These are phyloP conservation scores for Campylorhamphus procurvoides DNA, from an alignment of 2,113 vertebrate genomes.

Conservation along the genomic window DNA sequence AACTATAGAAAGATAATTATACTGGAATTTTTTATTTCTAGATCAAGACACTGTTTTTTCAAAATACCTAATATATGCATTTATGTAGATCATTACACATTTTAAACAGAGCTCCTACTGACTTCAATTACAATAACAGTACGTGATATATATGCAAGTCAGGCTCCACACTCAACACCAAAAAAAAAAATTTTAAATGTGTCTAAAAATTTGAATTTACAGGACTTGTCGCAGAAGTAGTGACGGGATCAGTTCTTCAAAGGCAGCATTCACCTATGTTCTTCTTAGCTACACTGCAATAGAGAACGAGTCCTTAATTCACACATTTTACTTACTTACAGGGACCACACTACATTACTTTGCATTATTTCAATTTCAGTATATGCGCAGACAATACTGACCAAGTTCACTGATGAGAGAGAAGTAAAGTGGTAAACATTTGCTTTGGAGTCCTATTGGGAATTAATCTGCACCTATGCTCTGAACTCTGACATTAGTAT, in stretches of 20 bases:
- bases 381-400: neutral
- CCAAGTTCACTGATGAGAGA: accelerated
- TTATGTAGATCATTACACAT: neutral
- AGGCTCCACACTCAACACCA: neutral
- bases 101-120: neutral
- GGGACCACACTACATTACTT: neutral
- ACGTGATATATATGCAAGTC: neutral
- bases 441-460: neutral
- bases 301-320: neutral
- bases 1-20: neutral
- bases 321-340: neutral
- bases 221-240: neutral
- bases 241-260: neutral
- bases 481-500: neutral
- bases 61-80: neutral
- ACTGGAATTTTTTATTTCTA: neutral
- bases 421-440: neutral
- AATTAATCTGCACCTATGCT: neutral
- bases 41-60: neutral
- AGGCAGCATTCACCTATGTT: neutral
- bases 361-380: neutral
- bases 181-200: neutral
- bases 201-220: neutral
- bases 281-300: neutral
- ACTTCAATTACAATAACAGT: neutral